Evolutionary conservation across 2,797 vertebrate genomes (phyloP), one percentile per base, ranked within the genome.

Genomic region (Poecilia gillii): DNA sequence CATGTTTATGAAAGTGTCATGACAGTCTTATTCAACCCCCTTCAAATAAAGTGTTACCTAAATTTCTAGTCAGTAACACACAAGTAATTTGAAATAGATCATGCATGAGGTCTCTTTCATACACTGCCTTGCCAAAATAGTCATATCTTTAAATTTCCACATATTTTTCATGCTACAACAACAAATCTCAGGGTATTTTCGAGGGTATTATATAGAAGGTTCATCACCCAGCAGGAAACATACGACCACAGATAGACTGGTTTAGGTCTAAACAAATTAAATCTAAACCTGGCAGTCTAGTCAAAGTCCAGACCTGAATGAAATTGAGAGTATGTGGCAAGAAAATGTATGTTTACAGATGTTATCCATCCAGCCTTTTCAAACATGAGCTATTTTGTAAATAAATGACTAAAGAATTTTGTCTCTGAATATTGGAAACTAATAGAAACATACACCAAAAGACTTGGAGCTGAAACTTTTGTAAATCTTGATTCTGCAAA

Each of bases 1-100:
- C n/a, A n/a, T n/a, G n/a, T n/a, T n/a, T n/a, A n/a, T n/a, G n/a
- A n/a, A n/a, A n/a, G n/a, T n/a, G n/a, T n/a, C n/a, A n/a, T n/a
- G n/a, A n/a, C n/a, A n/a, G n/a, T n/a, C n/a, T n/a, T n/a, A n/a
- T n/a, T n/a, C n/a, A n/a, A n/a, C n/a, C n/a, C n/a, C n/a, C n/a
- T n/a, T n/a, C n/a, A n/a, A n/a, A n/a, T n/a, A n/a, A n/a, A n/a
- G n/a, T n/a, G n/a, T n/a, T n/a, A n/a, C n/a, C n/a, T 33, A 62
- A 39, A 86, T 66, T 68, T 12, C 9, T 57, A 79, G 11, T n/a
- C 70, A 43, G 33, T 47, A 7, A 51, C 13, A 71, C 39, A 70
- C 6, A 39, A 70, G 73, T 84, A 74, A 87, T 25, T 76, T 51
- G 25, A 86, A 71, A 72, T 71, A 2, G 33, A 84, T 81, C 64